phyloP scores from a whole-genome alignment of 1,140 invertebrate genomes.

The Lucilia cuprina region DNA sequence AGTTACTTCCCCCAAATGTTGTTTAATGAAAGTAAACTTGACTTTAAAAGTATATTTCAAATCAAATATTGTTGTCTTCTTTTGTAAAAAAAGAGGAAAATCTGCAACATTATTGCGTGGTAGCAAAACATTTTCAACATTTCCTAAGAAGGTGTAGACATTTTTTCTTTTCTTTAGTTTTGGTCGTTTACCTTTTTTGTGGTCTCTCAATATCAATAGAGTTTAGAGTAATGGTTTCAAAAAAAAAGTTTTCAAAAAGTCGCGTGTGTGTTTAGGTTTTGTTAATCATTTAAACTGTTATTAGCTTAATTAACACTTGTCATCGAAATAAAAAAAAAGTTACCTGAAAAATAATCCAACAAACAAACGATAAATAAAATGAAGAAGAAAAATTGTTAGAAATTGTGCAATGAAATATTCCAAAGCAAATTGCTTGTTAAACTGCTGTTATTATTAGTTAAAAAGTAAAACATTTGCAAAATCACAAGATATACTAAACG shows the following conservation, averaged over 20 bases:
- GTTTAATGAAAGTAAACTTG: conserved; percentile 26
- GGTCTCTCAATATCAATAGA: not conserved
- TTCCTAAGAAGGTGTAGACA: conserved; percentile 30
- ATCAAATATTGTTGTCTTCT: not conserved
- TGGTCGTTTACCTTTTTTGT: not conserved
- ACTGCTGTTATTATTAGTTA: no score
- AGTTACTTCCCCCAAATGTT: not conserved
- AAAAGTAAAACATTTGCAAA: no score
- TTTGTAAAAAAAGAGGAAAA: not conserved
- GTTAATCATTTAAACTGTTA: conserved; percentile 36
- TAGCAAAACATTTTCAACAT: conserved; percentile 4
- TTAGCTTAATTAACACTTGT: conserved; percentile 37
- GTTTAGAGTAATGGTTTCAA: not conserved
- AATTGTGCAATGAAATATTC: no score
- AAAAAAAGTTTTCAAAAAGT: conserved; percentile 1
- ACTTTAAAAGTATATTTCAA: conserved; percentile 20
- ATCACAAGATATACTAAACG: no score
- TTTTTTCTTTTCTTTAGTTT: not conserved
- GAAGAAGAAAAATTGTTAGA: not conserved
- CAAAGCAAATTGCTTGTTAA: no score
- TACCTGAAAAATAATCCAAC: not conserved
- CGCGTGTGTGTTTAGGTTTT: conserved; percentile 34
- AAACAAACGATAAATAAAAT: not conserved
- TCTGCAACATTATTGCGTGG: conserved; percentile 20
- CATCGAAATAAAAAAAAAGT: not conserved